Evolutionary conservation across 2,888 invertebrate genomes (phyloP).

Genomic region (Boloria euphrosyne): DNA sequence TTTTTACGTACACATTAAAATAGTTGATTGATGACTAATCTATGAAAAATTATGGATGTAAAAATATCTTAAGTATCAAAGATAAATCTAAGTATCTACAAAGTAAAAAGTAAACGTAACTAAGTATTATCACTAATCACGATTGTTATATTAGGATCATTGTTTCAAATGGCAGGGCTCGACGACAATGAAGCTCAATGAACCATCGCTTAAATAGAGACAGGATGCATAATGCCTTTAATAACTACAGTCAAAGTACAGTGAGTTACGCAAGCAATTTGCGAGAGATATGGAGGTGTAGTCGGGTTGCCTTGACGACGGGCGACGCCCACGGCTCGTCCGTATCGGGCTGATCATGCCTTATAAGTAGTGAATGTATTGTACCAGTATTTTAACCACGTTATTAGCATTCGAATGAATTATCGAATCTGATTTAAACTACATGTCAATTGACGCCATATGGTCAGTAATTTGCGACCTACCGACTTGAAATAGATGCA

Average conservation of each 20-base stretch:
- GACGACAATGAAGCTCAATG: conserved; percentile 62
- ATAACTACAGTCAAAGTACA: conserved; percentile 51
- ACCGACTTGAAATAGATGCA: too few species aligned
- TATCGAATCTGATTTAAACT: conserved; percentile 58
- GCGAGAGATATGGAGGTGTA: conserved; percentile 58
- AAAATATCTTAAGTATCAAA: too few species aligned
- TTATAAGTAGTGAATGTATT: conserved; percentile 71
- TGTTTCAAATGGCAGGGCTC: conserved; percentile 32
- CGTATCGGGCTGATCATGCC: conserved; percentile 68
- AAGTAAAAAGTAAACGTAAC: too few species aligned
- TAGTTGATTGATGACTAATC: too few species aligned
- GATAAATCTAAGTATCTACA: too few species aligned
- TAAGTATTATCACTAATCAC: neutral
- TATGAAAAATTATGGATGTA: too few species aligned
- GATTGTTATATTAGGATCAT: conserved; percentile 24
- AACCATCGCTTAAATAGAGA: conserved; percentile 60
- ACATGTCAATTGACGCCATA: conserved; percentile 56
- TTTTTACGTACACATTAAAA: neutral
- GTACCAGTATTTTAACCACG: conserved; percentile 48
- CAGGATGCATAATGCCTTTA: conserved; percentile 72
- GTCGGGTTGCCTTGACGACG: conserved; percentile 57
- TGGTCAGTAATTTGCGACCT: conserved; percentile 46
- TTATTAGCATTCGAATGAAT: conserved; percentile 61
- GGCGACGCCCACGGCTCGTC: conserved; percentile 66
- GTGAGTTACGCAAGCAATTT: conserved; percentile 71